Evolutionary conservation across 1,140 invertebrate species (phyloP).

Genomic region (Orussus abietinus): DNA sequence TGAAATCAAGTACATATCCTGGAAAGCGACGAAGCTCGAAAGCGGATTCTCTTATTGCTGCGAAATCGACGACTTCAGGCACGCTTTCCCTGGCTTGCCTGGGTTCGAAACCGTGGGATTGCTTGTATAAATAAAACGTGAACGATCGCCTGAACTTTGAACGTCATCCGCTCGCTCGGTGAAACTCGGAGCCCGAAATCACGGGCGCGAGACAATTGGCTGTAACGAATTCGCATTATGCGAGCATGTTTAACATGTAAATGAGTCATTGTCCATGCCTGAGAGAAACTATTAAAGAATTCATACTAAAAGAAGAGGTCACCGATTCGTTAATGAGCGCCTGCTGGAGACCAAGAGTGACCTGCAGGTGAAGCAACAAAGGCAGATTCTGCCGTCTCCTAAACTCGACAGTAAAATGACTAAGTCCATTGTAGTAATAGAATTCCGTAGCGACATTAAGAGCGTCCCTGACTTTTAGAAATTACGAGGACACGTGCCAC

Average conservation of each 20-base stretch:
- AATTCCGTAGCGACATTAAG: too few species aligned
- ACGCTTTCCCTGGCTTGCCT: conserved; percentile 10
- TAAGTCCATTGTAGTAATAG: too few species aligned
- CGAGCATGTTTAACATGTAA: conserved; percentile 8
- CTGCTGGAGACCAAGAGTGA: conserved; percentile 12
- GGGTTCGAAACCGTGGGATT: conserved; percentile 2
- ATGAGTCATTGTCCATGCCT: conserved; percentile 16
- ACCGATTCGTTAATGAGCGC: conserved; percentile 20
- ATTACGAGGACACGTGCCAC: too few species aligned
- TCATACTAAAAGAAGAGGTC: conserved; percentile 12
- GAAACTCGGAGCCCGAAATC: neutral
- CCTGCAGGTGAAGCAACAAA: too few species aligned
- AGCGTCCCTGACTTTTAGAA: too few species aligned
- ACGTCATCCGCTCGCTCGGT: too few species aligned
- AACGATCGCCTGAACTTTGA: too few species aligned
- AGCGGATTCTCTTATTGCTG: conserved; percentile 24
- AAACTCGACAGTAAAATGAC: conserved; percentile 1
- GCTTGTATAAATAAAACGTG: conserved; percentile 1
- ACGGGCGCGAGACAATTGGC: too few species aligned
- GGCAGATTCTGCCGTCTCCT: neutral
- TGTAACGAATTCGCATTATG: conserved; percentile 8
- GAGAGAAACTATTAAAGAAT: conserved; percentile 4
- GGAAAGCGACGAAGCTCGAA: conserved; percentile 1
- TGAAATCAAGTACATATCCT: conserved; percentile 9
- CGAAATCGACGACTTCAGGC: conserved; percentile 16